These are phyloP conservation scores for Thripadectes ignobilis DNA, from an alignment of 2,797 vertebrate species.

Conservation along the genomic window DNA sequence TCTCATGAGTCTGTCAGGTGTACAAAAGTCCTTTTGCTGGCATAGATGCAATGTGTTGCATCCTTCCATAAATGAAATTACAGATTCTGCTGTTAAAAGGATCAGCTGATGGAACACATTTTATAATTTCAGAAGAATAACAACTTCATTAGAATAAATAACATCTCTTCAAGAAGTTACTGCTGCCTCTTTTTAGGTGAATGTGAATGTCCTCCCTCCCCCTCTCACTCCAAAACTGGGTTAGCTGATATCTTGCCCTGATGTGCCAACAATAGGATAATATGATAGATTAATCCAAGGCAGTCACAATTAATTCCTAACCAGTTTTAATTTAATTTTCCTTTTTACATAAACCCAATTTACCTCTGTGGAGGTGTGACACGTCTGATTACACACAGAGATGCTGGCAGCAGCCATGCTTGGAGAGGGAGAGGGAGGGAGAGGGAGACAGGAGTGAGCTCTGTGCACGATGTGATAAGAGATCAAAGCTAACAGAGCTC, in stretches of 20 bases:
- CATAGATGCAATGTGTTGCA: not conserved
- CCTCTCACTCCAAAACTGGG: not conserved
- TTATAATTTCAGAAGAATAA: slow-evolving; percentile 6
- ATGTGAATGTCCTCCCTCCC: not conserved
- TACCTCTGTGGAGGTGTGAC: slow-evolving; percentile 70
- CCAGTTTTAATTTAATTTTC: slow-evolving; percentile 75
- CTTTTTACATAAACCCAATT: slow-evolving; percentile 74
- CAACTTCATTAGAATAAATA: not conserved
- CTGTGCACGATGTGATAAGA: slow-evolving; percentile 27
- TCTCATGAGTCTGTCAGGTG: not conserved
- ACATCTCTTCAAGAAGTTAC: not conserved
- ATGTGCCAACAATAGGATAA: slow-evolving; percentile 49
- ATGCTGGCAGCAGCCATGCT: slow-evolving; percentile 1
- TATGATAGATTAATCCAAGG: slow-evolving; percentile 65
- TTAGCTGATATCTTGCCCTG: slow-evolving; percentile 48
- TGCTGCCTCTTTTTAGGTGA: not conserved
- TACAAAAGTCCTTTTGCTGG: not conserved
- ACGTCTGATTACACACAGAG: slow-evolving; percentile 65
- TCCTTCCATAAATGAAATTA: not conserved
- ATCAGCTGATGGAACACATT: not conserved
- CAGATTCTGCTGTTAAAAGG: not conserved
- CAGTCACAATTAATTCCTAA: slow-evolving; percentile 68
- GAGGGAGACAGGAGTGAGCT: not conserved
- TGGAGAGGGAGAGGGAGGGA: not conserved
- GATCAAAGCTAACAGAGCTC: slow-evolving; percentile 57